Base-by-base conservation (phyloP, 2,113 vertebrate genomes). In the Chaetodon trifascialis region DNA sequence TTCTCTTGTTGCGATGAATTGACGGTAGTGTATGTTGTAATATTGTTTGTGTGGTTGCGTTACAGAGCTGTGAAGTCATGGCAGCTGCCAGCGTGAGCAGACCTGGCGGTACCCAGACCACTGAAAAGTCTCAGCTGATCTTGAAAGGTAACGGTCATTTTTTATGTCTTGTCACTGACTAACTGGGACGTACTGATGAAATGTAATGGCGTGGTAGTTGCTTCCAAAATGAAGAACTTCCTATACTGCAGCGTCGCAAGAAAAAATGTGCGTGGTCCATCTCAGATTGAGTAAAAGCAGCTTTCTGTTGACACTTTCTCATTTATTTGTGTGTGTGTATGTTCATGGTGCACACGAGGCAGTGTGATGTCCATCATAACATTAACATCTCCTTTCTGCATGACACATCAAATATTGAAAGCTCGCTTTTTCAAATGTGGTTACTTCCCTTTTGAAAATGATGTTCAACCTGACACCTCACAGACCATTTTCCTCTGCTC, bases 51-150 rank as follows among this genome's bases (percentile, higher is more conserved):
- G 56, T 92, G 78, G 94, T 56, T 82, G 56, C 75, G 19, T 88
- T 95, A n/a, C 93, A 98, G 97, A 89, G 93, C 94, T 91, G 95
- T 95, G 94, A 96, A 96, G 96, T 94, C 90, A 99, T 99, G 98
- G 98, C 97, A 72, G 94, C 97, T 90, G 97, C 97, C 83, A 94
- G 96, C 63, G 93, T 96, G 92, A 97, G 91, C 94, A 95, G 96
- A 95, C 89, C 96, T 88, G 96, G 95, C 73, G 88, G 92, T 7
- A 90, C 87, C 89, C 95, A 75, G 46, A 93, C 94, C 75, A 91
- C 94, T 25, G 97, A 98, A 88, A 98, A 97, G 88, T 97, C 96
- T 75, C 97, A 96, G 89, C 93, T 99, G 38, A 97, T 95, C 1
- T 88, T 99, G 72, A 99, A 97, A 97, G 97, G 97, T 99, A 94